Conservation (phyloP, 2,113 vertebrate species). For the Pimephales promelas region DNA sequence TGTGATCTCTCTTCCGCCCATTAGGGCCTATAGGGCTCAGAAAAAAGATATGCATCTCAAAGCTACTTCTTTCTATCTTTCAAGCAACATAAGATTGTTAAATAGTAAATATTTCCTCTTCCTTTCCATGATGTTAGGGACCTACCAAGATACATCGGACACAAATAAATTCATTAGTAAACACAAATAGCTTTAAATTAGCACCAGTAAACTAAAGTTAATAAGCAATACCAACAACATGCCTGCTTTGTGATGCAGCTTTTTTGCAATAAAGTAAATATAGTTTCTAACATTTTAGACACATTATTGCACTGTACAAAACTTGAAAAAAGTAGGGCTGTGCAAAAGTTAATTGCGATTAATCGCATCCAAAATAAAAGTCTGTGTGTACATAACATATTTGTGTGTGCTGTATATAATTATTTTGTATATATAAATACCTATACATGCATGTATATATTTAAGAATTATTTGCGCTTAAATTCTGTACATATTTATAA, state of each 20-base stretch:
- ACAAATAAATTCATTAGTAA: constrained; percentile 1
- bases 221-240: background rate
- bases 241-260: too few relatives aligned
- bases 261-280: background rate
- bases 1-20: constrained; percentile 12
- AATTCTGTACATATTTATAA: too few relatives aligned
- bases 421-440: too few relatives aligned
- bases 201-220: background rate
- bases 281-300: background rate
- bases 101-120: background rate
- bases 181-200: background rate
- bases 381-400: too few relatives aligned
- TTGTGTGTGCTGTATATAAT: too few relatives aligned
- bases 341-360: too few relatives aligned
- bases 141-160: background rate
- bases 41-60: constrained; percentile 40
- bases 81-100: constrained; percentile 5
- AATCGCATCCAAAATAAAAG: too few relatives aligned
- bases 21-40: constrained; percentile 5
- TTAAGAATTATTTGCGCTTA: too few relatives aligned
- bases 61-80: background rate
- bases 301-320: background rate
- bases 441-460: too few relatives aligned
- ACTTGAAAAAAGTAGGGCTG: too few relatives aligned
- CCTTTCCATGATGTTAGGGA: constrained; percentile 5